Conservation (phyloP, 1,140 invertebrate species). For the Chironomus tepperi region DNA sequence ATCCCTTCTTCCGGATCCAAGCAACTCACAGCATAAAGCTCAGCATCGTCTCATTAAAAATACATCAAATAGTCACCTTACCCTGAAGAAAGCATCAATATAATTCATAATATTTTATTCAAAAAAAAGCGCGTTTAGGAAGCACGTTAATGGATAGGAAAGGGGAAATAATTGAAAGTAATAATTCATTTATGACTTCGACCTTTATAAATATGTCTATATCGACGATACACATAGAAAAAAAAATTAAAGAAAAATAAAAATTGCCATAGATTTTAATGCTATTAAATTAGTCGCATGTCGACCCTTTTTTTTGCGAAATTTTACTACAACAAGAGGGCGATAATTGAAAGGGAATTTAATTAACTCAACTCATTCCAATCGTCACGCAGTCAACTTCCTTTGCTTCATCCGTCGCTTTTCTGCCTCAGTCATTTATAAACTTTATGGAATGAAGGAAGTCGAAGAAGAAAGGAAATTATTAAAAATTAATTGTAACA, state of each 20-base stretch:
- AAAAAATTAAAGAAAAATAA: background rate
- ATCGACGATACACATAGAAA: too few species aligned
- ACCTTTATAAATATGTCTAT: background rate
- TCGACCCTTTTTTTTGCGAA: constrained; percentile 19
- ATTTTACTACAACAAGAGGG: background rate
- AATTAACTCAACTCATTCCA: background rate
- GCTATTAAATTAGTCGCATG: constrained; percentile 22
- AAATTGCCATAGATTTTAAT: constrained; percentile 16
- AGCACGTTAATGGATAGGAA: background rate
- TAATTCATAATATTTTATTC: background rate
- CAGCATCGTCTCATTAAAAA: too few species aligned
- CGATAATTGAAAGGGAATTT: constrained; percentile 23
- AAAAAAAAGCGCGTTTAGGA: background rate
- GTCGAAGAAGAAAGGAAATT: background rate
- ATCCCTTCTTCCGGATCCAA: too few species aligned
- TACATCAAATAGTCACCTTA: too few species aligned
- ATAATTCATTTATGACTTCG: constrained; percentile 22
- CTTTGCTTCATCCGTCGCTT: background rate
- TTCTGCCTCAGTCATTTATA: background rate
- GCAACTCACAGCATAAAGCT: too few species aligned
- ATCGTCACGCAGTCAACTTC: background rate
- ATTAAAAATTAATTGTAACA: constrained; percentile 4
- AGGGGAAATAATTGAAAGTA: constrained; percentile 17
- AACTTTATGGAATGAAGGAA: background rate
- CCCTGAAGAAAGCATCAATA: too few species aligned